Evolutionary conservation across 2,113 vertebrate species (phyloP).

Genomic region (Pycnonotus jocosus): DNA sequence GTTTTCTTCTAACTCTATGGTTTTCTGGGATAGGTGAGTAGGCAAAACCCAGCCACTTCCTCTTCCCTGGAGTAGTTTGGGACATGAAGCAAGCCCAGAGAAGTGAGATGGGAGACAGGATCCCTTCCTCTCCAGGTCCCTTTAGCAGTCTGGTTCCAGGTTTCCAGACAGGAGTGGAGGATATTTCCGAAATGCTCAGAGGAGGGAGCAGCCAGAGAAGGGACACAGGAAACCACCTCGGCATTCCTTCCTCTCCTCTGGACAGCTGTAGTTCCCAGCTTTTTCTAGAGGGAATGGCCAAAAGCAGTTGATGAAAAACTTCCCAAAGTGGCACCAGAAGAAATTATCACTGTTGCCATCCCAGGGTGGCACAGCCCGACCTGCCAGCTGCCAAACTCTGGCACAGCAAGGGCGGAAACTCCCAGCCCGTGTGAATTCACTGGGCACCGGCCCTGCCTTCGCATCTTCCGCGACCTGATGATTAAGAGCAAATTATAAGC

Average conservation of each 20-base stretch:
- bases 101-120: fast-evolving
- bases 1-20: not conserved
- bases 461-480: not conserved
- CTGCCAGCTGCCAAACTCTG: fast-evolving
- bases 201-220: not conserved
- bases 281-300: not conserved
- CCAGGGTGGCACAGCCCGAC: not conserved
- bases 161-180: not conserved
- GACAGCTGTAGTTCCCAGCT: not conserved
- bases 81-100: not conserved
- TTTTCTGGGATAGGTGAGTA: not conserved
- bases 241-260: not conserved
- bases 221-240: fast-evolving
- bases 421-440: not conserved
- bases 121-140: not conserved
- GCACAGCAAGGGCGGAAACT: not conserved
- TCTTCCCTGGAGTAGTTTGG: not conserved
- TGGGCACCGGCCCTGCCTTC: not conserved
- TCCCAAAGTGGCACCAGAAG: not conserved
- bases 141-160: not conserved
- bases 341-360: not conserved
- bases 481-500: conserved; percentile 22
- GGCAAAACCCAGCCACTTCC: not conserved
- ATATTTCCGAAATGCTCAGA: fast-evolving
- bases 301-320: not conserved